A percentile compares a stretch with the other conserved stretches of the same genome.
These are phyloP conservation scores for Metellina segmentata DNA, from an alignment of 2,888 invertebrate species.

Conservation along the genomic window DNA sequence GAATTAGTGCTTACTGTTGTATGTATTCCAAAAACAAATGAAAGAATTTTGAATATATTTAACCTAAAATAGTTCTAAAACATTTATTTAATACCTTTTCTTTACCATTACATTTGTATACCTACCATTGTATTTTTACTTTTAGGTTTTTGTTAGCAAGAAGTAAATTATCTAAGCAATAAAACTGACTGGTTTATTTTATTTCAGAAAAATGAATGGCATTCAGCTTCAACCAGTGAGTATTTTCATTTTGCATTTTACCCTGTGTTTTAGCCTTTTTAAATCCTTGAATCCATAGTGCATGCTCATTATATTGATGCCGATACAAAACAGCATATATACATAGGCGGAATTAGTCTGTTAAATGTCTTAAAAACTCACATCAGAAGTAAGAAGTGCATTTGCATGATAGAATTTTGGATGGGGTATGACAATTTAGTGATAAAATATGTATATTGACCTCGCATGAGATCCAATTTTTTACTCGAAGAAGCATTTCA, in stretches of 20 bases:
- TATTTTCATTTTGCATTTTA: neutral
- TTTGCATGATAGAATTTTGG: no score
- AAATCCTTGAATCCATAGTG: neutral
- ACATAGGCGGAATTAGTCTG: no score
- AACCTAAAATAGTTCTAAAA: neutral
- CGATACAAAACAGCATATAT: no score
- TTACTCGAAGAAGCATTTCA: no score
- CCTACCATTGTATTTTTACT: neutral
- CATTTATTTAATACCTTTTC: neutral
- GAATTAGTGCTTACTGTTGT: neutral
- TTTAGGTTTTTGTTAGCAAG: neutral
- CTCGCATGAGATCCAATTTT: no score
- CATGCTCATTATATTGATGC: neutral
- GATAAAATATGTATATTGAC: no score
- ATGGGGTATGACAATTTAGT: no score
- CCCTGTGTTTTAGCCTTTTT: neutral
- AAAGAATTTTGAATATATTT: neutral
- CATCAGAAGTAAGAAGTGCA: no score
- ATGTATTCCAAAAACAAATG: neutral
- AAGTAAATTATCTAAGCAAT: neutral
- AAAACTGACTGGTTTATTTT: neutral
- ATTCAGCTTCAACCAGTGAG: constrained; percentile 76
- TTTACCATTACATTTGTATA: neutral
- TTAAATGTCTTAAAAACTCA: no score
- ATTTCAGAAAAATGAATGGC: constrained; percentile 72